These are phyloP conservation scores for Halichondria panicea DNA, from an alignment of 37 sponge, comb jelly and placozoan species.

Conservation along the genomic window DNA sequence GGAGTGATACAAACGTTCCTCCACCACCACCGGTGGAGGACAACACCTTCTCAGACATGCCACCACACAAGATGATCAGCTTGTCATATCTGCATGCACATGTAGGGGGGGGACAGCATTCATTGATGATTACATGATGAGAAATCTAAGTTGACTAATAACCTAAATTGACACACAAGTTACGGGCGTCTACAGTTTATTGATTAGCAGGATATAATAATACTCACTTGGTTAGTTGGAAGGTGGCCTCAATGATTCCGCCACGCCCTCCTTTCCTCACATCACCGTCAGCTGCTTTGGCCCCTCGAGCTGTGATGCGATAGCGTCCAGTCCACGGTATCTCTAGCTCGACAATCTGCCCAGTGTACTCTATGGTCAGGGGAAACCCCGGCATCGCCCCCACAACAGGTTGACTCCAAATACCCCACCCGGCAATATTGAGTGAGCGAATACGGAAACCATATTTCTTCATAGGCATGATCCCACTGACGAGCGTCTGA, in stretches of 20 bases:
- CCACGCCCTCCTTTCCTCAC: conserved; percentile 63
- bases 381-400: conserved; percentile 51
- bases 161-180: background rate
- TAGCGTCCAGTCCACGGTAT: conserved; percentile 53
- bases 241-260: conserved; percentile 66
- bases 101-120: background rate
- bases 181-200: background rate
- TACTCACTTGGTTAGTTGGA: conserved; percentile 47
- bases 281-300: conserved; percentile 72
- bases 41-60: conserved; percentile 63
- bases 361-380: conserved; percentile 57
- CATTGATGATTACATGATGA: background rate
- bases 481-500: conserved; percentile 33
- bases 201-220: too few relatives aligned
- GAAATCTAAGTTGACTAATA: background rate
- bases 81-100: conserved; percentile 37
- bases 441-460: conserved; percentile 60
- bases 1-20: conserved; percentile 73
- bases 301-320: conserved; percentile 54
- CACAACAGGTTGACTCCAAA: conserved; percentile 45
- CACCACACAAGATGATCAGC: conserved; percentile 69
- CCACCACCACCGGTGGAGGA: conserved; percentile 72
- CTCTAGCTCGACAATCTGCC: conserved; percentile 42
- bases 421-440: conserved; percentile 67
- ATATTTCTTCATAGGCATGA: conserved; percentile 52